Evolutionary conservation across 2,797 vertebrate species (phyloP).

Genomic region (Natrix natrix): DNA sequence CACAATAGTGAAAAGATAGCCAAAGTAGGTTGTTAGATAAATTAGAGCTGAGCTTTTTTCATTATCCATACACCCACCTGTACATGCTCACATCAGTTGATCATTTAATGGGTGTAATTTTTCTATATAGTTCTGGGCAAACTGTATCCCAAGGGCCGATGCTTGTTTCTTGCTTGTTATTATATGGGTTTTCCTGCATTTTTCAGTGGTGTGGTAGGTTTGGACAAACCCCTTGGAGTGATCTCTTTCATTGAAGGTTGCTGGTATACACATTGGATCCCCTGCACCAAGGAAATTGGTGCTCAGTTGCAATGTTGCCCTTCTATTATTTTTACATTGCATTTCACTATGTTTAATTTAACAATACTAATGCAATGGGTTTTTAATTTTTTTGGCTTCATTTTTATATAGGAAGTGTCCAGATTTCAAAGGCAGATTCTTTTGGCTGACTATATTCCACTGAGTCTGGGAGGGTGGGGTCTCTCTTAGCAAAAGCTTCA

Average conservation of each 20-base stretch:
- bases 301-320: not conserved
- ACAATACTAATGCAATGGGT: not conserved
- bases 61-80: not conserved
- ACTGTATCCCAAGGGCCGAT: not conserved
- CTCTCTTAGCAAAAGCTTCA: constrained; percentile 6
- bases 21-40: not conserved
- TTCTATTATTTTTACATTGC: not conserved
- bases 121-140: not conserved
- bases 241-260: not conserved
- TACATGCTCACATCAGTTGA: not conserved
- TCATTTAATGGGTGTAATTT: not conserved
- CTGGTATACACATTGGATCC: not conserved
- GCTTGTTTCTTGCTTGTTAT: not conserved
- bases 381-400: not conserved
- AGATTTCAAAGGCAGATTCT: constrained; percentile 6
- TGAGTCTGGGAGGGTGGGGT: not conserved
- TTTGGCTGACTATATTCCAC: not conserved
- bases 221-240: not conserved
- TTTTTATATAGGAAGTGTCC: not conserved
- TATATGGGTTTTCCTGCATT: not conserved
- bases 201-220: not conserved
- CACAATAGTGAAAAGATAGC: not conserved
- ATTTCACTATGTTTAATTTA: not conserved
- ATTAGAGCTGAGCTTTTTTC: not conserved
- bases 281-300: not conserved